Evolutionary conservation across 2,888 invertebrate species (phyloP).

Genomic region (Aplocera efformata): DNA sequence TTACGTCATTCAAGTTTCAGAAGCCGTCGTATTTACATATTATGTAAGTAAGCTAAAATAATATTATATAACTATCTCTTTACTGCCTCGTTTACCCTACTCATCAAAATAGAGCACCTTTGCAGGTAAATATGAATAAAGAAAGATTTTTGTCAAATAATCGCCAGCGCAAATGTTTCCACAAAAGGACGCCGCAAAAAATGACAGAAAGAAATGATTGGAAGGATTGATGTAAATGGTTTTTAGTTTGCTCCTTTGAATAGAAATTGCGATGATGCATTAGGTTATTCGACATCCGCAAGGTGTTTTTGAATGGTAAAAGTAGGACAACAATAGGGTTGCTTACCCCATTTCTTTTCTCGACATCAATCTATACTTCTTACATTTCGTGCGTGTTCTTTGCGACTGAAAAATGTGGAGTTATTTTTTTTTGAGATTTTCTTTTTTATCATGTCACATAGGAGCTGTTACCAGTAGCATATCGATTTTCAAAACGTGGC

Average conservation of each 20-base stretch:
- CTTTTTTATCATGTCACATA: no score
- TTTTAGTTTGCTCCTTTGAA: constrained; percentile 33
- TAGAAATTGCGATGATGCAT: constrained; percentile 43
- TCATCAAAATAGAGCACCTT: constrained; percentile 50
- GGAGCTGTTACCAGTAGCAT: no score
- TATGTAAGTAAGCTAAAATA: no score
- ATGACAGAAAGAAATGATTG: constrained; percentile 34
- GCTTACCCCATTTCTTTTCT: constrained; percentile 13
- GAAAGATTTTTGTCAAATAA: constrained; percentile 66
- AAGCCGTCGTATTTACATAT: no score
- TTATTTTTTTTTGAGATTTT: no score
- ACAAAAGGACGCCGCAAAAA: constrained; percentile 39
- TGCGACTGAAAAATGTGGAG: no score
- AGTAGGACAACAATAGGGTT: constrained; percentile 13
- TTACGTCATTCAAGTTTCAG: no score
- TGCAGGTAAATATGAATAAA: constrained; percentile 50
- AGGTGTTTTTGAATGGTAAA: constrained; percentile 37
- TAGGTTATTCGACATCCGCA: constrained; percentile 39
- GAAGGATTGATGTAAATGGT: constrained; percentile 53
- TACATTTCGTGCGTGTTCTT: no score
- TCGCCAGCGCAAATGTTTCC: constrained; percentile 62
- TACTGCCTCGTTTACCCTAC: constrained; percentile 33
- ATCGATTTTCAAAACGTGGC: no score
- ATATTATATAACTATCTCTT: no score
- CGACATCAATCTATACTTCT: no score